Evolutionary conservation across 2,888 invertebrate genomes (phyloP).

Genomic region (Mactromeris polynyma): DNA sequence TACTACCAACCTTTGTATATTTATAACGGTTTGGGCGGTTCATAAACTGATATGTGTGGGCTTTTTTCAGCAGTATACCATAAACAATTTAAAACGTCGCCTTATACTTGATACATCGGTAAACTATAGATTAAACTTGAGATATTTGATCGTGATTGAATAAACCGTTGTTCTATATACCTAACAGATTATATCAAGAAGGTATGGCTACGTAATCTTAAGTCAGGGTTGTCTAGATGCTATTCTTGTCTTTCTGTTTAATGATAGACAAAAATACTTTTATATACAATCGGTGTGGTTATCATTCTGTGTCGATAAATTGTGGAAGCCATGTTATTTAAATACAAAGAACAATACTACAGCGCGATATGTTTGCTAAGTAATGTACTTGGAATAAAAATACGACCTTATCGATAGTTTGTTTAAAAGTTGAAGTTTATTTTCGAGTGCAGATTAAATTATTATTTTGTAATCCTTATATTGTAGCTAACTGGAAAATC

Average conservation of each 20-base stretch:
- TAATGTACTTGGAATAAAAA: too few relatives aligned
- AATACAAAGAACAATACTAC: neutral
- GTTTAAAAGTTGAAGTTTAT: neutral
- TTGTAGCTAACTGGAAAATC: neutral
- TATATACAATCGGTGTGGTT: neutral
- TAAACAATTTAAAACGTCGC: neutral
- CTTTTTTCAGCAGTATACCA: neutral
- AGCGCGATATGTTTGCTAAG: neutral
- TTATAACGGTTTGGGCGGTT: too few relatives aligned
- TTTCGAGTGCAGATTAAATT: neutral
- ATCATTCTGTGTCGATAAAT: neutral
- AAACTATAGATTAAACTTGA: constrained; percentile 6
- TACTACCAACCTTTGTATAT: too few relatives aligned
- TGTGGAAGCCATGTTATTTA: neutral
- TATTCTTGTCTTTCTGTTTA: neutral
- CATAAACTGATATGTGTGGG: too few relatives aligned
- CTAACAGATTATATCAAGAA: constrained; percentile 35
- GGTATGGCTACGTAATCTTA: neutral
- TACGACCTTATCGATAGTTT: neutral
- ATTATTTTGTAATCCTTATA: neutral
- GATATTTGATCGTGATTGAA: constrained; percentile 20
- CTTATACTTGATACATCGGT: neutral
- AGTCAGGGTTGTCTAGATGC: neutral
- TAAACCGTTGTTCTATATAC: constrained; percentile 40
- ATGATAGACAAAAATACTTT: neutral